A percentile compares a stretch with the other conserved stretches of the same genome.
These are phyloP conservation scores for Haemorhous mexicanus DNA, from an alignment of 2,113 vertebrate genomes.

Conservation along the genomic window DNA sequence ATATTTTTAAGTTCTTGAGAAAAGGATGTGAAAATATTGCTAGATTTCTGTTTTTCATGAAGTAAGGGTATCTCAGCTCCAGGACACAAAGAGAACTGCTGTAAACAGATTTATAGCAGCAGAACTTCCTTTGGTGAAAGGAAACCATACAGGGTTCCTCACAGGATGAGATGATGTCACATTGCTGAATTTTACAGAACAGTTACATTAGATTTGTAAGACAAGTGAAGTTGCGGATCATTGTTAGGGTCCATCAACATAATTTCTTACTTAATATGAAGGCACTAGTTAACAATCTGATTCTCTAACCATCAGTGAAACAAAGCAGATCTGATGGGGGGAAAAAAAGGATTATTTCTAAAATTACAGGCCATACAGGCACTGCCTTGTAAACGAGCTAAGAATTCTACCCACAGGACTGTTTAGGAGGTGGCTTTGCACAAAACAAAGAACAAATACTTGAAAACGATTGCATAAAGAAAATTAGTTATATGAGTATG, in stretches of 20 bases:
- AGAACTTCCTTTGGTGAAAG: neutral
- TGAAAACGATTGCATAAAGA: neutral
- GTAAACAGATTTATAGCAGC: neutral
- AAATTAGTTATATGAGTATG: neutral
- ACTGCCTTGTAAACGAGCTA: neutral
- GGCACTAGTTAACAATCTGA: neutral
- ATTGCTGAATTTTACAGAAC: neutral
- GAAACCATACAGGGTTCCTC: fast-evolving
- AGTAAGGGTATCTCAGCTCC: neutral
- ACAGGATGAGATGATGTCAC: neutral
- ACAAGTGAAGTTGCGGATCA: neutral
- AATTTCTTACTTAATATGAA: neutral
- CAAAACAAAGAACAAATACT: neutral
- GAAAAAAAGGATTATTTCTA: neutral
- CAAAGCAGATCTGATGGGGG: neutral
- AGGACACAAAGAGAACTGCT: neutral
- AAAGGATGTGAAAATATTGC: neutral
- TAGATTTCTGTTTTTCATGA: neutral
- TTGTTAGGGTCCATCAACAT: neutral
- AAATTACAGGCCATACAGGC: neutral
- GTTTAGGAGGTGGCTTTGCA: neutral
- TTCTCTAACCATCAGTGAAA: neutral
- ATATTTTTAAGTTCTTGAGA: neutral
- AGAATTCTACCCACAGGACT: neutral
- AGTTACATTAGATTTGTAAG: neutral